phyloP scores from a whole-genome alignment of 2,797 vertebrate species.

The Coluber constrictor region DNA sequence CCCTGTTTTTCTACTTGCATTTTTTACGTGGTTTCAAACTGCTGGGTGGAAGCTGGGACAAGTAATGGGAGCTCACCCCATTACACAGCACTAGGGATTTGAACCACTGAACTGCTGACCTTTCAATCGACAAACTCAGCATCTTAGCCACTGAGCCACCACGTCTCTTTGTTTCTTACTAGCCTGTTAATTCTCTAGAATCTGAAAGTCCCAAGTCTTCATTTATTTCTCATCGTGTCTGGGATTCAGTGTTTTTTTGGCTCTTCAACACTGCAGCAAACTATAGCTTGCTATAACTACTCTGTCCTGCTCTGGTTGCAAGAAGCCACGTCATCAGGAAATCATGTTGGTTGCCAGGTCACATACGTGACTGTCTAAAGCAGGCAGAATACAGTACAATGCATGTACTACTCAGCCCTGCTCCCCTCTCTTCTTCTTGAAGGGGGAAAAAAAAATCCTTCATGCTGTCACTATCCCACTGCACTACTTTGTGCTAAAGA shows the following conservation, averaged over 20 bases:
- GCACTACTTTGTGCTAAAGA: slow-evolving; percentile 1
- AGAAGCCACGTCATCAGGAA: slow-evolving; percentile 80
- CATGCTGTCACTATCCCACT: not conserved
- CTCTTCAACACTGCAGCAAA: slow-evolving; percentile 45
- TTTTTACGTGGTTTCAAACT: too few relatives aligned
- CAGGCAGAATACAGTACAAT: slow-evolving; percentile 42
- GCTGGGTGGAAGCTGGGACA: too few relatives aligned
- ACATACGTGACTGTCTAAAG: slow-evolving; percentile 69
- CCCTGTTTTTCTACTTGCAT: too few relatives aligned
- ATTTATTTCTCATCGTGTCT: slow-evolving; percentile 46
- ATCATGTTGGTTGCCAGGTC: slow-evolving; percentile 68
- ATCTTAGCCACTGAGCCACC: too few relatives aligned
- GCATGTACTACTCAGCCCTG: slow-evolving; percentile 37
- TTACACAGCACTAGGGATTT: too few relatives aligned
- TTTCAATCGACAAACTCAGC: too few relatives aligned
- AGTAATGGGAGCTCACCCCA: too few relatives aligned
- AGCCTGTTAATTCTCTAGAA: slow-evolving; percentile 20
- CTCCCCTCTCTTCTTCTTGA: not conserved
- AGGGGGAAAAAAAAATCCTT: slow-evolving; percentile 2
- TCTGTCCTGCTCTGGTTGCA: slow-evolving; percentile 58
- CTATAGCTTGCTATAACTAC: slow-evolving; percentile 52
- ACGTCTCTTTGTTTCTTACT: not conserved
- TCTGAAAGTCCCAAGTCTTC: not conserved
- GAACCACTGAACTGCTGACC: too few relatives aligned
- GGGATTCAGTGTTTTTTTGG: slow-evolving; percentile 51